phyloP scores from a whole-genome alignment of 2,888 invertebrate genomes.

The Augochlorella aurata region DNA sequence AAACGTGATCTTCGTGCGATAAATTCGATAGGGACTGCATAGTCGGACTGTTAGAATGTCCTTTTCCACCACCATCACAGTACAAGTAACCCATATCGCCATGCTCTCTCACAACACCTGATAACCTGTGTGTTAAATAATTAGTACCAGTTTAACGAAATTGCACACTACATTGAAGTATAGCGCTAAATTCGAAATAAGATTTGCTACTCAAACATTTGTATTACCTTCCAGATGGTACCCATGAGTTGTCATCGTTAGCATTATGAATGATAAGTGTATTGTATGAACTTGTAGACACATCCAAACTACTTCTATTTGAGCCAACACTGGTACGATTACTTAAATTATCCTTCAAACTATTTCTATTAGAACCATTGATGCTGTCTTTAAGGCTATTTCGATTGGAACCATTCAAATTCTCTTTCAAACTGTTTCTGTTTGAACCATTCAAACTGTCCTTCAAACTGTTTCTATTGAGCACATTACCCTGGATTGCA shows the following conservation, averaged over 20 bases:
- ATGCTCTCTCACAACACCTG: constrained; percentile 79
- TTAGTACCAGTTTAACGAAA: constrained; percentile 13
- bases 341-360: constrained; percentile 84
- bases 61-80: constrained; percentile 79
- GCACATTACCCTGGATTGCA: constrained; percentile 75
- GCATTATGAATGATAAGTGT: constrained; percentile 92
- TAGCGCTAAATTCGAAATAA: neutral
- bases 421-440: constrained; percentile 80
- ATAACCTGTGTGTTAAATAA: constrained; percentile 69
- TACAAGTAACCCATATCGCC: constrained; percentile 79
- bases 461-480: constrained; percentile 80
- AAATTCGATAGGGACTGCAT: constrained; percentile 80
- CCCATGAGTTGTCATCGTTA: constrained; percentile 89
- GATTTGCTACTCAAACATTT: neutral
- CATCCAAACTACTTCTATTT: constrained; percentile 87
- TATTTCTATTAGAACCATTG: constrained; percentile 80
- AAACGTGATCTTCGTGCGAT: constrained; percentile 78
- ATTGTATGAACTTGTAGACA: constrained; percentile 91
- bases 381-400: constrained; percentile 81
- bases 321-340: constrained; percentile 87
- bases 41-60: constrained; percentile 81
- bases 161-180: neutral
- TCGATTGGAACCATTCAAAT: constrained; percentile 79
- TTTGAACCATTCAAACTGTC: constrained; percentile 79
- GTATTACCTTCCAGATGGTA: constrained; percentile 82